Percentiles rank a stretch among this genome's conserved stretches.
Evolutionary conservation across 2,113 vertebrate species (phyloP).

Genomic region (Tautogolabrus adspersus): DNA sequence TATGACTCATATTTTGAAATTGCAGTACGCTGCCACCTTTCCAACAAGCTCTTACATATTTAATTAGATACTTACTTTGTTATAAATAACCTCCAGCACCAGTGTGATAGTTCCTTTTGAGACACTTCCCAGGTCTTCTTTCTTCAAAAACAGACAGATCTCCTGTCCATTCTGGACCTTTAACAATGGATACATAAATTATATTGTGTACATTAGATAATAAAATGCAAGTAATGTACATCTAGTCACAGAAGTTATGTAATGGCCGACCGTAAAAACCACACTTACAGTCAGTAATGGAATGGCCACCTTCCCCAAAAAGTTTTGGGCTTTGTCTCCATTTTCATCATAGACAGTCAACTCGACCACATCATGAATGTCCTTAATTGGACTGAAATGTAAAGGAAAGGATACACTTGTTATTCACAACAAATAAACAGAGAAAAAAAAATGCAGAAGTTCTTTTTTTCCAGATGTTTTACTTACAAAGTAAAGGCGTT

Average conservation of each 20-base stretch:
- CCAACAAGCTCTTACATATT: slow-evolving; percentile 2
- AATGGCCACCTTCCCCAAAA: slow-evolving; percentile 95
- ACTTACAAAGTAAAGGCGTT: slow-evolving; percentile 95
- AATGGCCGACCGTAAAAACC: neutral
- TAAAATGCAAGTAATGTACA: neutral
- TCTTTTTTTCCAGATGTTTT: neutral
- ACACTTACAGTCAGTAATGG: slow-evolving; percentile 93
- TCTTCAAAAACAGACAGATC: slow-evolving; percentile 88
- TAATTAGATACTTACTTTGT: slow-evolving; percentile 86
- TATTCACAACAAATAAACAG: neutral
- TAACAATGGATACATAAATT: neutral
- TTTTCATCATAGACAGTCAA: slow-evolving; percentile 95
- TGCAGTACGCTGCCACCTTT: neutral
- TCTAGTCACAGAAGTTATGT: slow-evolving; percentile 53
- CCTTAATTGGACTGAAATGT: slow-evolving; percentile 92
- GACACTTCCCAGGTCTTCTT: slow-evolving; percentile 88
- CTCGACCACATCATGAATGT: slow-evolving; percentile 93
- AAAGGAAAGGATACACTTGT: slow-evolving; percentile 6
- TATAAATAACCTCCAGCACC: slow-evolving; percentile 92
- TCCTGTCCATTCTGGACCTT: slow-evolving; percentile 92
- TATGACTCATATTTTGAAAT: neutral
- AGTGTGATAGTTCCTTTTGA: slow-evolving; percentile 93
- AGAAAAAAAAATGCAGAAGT: too few relatives aligned
- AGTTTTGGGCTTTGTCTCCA: slow-evolving; percentile 91
- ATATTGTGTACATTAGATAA: neutral